Percentiles rank a stretch among this genome's conserved stretches.
Evolutionary conservation across 2,113 vertebrate genomes (phyloP).

Genomic region (Nyctereutes procyonoides): DNA sequence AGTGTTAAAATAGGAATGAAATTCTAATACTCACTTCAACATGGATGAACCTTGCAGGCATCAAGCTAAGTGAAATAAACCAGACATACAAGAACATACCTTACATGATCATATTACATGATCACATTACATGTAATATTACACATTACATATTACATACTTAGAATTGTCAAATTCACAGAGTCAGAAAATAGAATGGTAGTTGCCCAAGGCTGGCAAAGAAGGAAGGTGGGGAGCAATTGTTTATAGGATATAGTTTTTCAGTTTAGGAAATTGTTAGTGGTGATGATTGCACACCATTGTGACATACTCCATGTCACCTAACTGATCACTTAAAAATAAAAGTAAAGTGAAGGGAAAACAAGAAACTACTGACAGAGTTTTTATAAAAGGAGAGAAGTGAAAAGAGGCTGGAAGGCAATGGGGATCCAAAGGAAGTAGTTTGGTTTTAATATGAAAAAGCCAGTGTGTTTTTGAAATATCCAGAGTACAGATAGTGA

Average conservation of each 20-base stretch:
- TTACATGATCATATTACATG: neutral
- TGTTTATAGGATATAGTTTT: neutral
- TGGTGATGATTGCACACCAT: neutral
- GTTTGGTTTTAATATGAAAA: neutral
- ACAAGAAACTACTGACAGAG: neutral
- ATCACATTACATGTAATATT: neutral
- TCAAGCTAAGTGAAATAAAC: neutral
- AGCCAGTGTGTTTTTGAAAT: neutral
- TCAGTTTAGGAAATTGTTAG: neutral
- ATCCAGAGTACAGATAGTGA: neutral
- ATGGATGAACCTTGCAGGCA: neutral
- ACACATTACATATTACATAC: neutral
- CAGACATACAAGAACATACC: neutral
- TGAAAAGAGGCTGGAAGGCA: neutral
- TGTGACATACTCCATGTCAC: neutral
- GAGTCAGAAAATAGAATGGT: neutral
- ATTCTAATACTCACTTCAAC: neutral
- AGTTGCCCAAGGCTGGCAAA: rapidly evolving
- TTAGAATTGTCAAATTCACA: neutral
- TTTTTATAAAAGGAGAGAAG: neutral
- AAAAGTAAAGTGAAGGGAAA: neutral
- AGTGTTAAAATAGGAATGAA: neutral
- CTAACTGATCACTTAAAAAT: neutral
- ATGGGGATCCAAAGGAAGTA: neutral
- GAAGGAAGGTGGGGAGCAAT: rapidly evolving